Conservation (phyloP, 2,888 invertebrate species). For the Pediacus dermestoides region DNA sequence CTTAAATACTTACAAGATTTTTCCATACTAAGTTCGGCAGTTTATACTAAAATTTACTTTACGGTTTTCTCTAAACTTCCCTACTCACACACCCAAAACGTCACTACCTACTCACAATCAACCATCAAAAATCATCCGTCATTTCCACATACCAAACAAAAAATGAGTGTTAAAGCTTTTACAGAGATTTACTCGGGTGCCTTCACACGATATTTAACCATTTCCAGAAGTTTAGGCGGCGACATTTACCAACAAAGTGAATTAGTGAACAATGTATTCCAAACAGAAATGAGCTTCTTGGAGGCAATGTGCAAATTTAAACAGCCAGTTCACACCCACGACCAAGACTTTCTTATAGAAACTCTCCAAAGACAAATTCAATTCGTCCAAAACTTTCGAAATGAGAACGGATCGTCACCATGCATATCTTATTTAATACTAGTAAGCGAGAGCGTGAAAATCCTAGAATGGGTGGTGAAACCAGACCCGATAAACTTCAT, state of each 20-base stretch:
- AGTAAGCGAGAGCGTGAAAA: constrained; percentile 19
- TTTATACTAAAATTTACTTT: too few species aligned
- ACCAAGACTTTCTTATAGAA: constrained; percentile 20
- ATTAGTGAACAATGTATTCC: constrained; percentile 73
- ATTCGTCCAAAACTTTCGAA: constrained; percentile 14
- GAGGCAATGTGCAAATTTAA: constrained; percentile 23
- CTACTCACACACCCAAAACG: too few species aligned
- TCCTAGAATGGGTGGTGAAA: constrained; percentile 25
- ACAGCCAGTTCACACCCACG: constrained; percentile 20
- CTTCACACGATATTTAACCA: constrained; percentile 64
- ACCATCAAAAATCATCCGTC: too few species aligned
- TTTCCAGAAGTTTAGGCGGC: constrained; percentile 73
- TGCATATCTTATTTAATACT: constrained; percentile 17
- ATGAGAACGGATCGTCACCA: constrained; percentile 12
- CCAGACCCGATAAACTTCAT: constrained; percentile 20
- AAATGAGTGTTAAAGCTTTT: constrained; percentile 26
- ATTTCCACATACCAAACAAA: constrained; percentile 17
- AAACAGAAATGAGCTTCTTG: constrained; percentile 44
- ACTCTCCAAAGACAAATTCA: constrained; percentile 23
- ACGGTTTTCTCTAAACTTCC: too few species aligned
- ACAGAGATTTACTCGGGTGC: constrained; percentile 53
- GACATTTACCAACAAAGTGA: constrained; percentile 73
- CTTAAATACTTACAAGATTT: too few species aligned
- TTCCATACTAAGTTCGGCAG: too few species aligned
- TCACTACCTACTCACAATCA: too few species aligned